Conservation (phyloP, 2,113 vertebrate genomes). For the Conger conger region DNA sequence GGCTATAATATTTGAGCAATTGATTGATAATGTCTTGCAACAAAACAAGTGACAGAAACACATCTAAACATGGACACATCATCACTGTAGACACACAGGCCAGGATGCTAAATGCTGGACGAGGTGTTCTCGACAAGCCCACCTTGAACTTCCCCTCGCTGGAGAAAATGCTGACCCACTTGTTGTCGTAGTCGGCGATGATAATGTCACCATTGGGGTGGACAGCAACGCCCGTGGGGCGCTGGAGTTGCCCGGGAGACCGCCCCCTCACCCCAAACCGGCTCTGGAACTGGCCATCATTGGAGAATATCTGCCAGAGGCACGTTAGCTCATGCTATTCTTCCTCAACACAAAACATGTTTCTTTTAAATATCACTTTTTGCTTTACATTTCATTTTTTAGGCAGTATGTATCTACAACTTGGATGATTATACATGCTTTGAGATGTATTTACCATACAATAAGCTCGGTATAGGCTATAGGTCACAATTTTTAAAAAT, state of each 20-base stretch:
- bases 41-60: background rate
- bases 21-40: background rate
- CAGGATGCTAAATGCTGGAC: background rate
- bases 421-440: background rate
- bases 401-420: background rate
- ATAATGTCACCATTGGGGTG: conserved; percentile 96
- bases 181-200: conserved; percentile 97
- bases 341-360: background rate
- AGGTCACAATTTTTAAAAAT: no score
- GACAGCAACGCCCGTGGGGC: conserved; percentile 93
- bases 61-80: background rate
- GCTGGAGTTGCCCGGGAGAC: conserved; percentile 90
- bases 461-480: background rate
- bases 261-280: conserved; percentile 93
- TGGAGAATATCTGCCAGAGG: conserved; percentile 87
- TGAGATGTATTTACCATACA: background rate
- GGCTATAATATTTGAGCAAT: background rate
- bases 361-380: background rate
- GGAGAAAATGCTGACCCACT: conserved; percentile 99
- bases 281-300: conserved; percentile 91
- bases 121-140: background rate
- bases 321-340: background rate
- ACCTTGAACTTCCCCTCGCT: conserved; percentile 97
- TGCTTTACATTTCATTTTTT: background rate
- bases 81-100: background rate